Base-by-base conservation (phyloP, 2,797 vertebrate genomes). In the Sus cebifrons region DNA sequence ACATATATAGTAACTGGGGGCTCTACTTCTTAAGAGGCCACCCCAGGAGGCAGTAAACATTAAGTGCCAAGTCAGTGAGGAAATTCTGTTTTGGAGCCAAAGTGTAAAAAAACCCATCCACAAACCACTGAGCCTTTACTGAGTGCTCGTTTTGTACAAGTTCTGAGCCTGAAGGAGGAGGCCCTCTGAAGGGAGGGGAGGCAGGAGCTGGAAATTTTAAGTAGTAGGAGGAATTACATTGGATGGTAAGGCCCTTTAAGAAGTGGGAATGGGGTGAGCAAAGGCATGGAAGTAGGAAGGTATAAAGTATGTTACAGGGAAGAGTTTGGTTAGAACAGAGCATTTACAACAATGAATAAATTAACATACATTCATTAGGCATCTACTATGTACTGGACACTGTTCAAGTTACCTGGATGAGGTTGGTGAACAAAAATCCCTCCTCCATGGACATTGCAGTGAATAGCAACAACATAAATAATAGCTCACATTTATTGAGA, bases 31-130 rank as follows among this genome's bases (percentile, higher is more conserved):
- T 12, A 2, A 2, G 49, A 36, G 32, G 36, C 82, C 17, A 29
- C 32, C 78, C n/a, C 81, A 6, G 14, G 65, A 88, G 78, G 49
- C 20, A 10, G 85, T 32, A 73, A 71, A 56, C 6, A 1, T 58
- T 20, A 21, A 81, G 65, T 70, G 83, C 94, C 93, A 93, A 86
- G 68, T 75, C 68, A 65, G 86, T n/a, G 64, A 85, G 86, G 94
- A 90, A 89, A 75, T 52, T 32, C n/a, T 93, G 13, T 71, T 68
- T 74, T 36, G 64, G 64, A 86, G 83, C 92, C 89, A 73, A 78
- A 64, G 65, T 8, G 14, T 20, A 82, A 96, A 88, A 92, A 83
- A 4, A 0, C 12, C 83, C 27, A 60, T 67, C 89, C 89, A 52
- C 71, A 78, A 86, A 81, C 82, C 64, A 13, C 67, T 1, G 9